Evolutionary conservation across 2,888 invertebrate species (phyloP).

Genomic region (Metallyticus violacea): DNA sequence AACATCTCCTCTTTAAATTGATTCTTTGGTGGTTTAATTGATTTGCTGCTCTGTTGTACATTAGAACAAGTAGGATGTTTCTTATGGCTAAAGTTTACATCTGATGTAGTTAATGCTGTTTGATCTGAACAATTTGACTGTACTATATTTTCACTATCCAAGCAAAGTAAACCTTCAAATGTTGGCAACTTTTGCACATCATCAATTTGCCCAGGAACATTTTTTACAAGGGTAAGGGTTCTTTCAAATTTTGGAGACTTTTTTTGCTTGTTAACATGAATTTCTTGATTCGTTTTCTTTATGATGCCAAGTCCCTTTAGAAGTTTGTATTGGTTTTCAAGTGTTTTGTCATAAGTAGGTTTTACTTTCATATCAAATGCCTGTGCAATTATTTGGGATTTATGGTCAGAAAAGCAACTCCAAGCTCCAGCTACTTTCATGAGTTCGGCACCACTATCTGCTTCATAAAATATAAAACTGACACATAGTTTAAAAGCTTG

Average conservation of each 20-base stretch:
- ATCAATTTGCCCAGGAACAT: not conserved
- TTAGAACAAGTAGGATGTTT: not conserved
- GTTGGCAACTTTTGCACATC: not conserved
- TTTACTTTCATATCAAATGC: not conserved
- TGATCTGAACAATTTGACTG: not conserved
- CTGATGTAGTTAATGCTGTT: not conserved
- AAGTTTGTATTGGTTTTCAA: not conserved
- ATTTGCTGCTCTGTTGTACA: not conserved
- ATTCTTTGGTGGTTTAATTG: too few species aligned
- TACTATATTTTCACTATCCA: not conserved
- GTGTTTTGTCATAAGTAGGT: not conserved
- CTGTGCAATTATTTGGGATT: not conserved
- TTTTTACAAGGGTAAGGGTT: not conserved
- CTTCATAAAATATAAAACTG: slow-evolving; percentile 60
- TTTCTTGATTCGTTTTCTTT: not conserved
- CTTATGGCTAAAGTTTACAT: not conserved
- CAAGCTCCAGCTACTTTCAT: slow-evolving; percentile 52
- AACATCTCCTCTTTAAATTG: too few species aligned
- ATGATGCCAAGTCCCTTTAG: not conserved
- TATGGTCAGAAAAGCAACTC: slow-evolving; percentile 26
- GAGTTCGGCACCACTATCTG: slow-evolving; percentile 58
- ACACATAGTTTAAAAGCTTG: slow-evolving; percentile 51
- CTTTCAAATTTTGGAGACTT: not conserved
- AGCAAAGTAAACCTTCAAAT: not conserved
- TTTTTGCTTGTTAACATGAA: not conserved